Percentiles rank a stretch among this genome's conserved stretches.
phyloP scores from a whole-genome alignment of 2,888 invertebrate genomes.

The Cecidostiba fungosa region DNA sequence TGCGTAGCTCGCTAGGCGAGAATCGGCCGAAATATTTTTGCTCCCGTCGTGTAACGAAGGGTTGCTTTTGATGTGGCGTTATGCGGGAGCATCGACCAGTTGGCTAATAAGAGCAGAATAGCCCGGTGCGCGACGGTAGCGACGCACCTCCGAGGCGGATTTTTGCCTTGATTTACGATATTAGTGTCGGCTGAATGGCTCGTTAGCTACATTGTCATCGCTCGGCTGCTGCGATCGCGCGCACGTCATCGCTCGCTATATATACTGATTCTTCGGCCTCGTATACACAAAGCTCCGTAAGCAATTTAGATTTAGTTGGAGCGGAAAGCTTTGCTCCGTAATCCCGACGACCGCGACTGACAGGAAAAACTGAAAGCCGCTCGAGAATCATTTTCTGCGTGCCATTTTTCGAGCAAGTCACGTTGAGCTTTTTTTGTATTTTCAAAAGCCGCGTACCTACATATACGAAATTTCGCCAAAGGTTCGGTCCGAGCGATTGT shows the following conservation, averaged over 20 bases:
- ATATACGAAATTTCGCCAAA: neutral
- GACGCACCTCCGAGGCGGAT: slow-evolving; percentile 60
- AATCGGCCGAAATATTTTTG: neutral
- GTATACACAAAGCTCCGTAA: neutral
- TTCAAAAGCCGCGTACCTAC: neutral
- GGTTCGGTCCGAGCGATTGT: neutral
- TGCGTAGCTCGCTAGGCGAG: neutral
- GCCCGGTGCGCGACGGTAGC: slow-evolving; percentile 24
- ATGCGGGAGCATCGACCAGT: slow-evolving; percentile 30
- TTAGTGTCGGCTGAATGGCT: slow-evolving; percentile 72
- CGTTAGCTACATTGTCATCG: slow-evolving; percentile 76
- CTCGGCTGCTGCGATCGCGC: slow-evolving; percentile 54
- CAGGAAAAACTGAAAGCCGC: no score
- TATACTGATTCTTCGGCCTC: slow-evolving; percentile 15
- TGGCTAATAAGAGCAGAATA: slow-evolving; percentile 54
- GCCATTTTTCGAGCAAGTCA: no score
- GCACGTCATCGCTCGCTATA: neutral
- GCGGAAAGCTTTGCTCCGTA: neutral
- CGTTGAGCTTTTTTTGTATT: neutral
- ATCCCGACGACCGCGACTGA: no score
- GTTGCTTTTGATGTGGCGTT: slow-evolving; percentile 30
- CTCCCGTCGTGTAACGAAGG: no score
- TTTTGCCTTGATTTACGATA: slow-evolving; percentile 71
- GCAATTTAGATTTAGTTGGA: neutral
- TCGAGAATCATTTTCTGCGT: neutral